These are phyloP conservation scores for Chascanopsetta lugubris DNA, from an alignment of 2,113 vertebrate species.

Conservation along the genomic window DNA sequence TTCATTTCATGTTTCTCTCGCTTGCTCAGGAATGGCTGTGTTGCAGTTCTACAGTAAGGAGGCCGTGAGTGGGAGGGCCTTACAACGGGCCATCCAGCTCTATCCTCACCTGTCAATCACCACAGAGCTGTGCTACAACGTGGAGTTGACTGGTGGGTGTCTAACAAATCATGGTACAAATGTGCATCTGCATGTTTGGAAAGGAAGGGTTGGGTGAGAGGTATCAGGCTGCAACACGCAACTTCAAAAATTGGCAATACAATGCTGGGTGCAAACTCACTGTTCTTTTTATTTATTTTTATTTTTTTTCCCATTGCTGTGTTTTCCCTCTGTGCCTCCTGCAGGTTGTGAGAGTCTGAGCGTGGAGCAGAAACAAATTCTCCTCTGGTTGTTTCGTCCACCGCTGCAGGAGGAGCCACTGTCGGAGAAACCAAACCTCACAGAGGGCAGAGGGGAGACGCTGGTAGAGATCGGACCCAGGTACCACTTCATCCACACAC, in stretches of 20 bases:
- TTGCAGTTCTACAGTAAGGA: slow-evolving; percentile 83
- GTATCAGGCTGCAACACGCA: too few species aligned
- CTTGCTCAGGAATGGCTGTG: slow-evolving; percentile 77
- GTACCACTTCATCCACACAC: slow-evolving; percentile 59
- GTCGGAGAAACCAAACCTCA: slow-evolving; percentile 78
- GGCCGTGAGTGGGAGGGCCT: slow-evolving; percentile 59
- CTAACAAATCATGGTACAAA: background rate
- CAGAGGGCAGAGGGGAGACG: slow-evolving; percentile 67
- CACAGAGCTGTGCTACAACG: slow-evolving; percentile 89
- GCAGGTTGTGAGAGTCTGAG: slow-evolving; percentile 74
- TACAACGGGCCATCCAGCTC: slow-evolving; percentile 69
- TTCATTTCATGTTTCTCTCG: slow-evolving; percentile 5
- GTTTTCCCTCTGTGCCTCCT: slow-evolving; percentile 1
- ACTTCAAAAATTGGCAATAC: too few species aligned
- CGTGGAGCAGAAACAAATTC: slow-evolving; percentile 74
- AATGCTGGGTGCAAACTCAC: too few species aligned
- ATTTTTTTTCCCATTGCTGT: background rate
- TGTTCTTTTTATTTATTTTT: background rate
- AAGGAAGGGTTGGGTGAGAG: too few species aligned
- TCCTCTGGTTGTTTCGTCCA: slow-evolving; percentile 87
- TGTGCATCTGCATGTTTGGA: too few species aligned
- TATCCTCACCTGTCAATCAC: slow-evolving; percentile 75
- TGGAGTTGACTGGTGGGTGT: slow-evolving; percentile 86
- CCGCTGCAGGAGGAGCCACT: slow-evolving; percentile 77
- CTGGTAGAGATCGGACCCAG: slow-evolving; percentile 90